Conservation (phyloP, 2,113 vertebrate genomes). For the Psettodes erumei region DNA sequence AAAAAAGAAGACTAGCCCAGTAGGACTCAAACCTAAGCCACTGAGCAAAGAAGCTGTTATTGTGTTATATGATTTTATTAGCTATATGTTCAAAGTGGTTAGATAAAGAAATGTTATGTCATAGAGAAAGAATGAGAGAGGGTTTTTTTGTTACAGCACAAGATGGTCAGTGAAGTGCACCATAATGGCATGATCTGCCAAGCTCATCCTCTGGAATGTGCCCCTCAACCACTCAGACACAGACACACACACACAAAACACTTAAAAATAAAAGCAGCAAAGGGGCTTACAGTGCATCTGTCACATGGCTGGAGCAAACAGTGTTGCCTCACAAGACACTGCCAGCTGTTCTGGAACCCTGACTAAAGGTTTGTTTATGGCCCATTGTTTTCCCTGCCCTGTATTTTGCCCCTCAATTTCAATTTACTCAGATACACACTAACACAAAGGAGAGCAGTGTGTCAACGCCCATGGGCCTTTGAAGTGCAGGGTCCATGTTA, state of each 20-base stretch:
- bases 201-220: constrained; percentile 44
- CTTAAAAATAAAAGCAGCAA: constrained; percentile 50
- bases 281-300: constrained; percentile 74
- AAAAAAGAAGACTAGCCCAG: constrained; percentile 23
- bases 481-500: constrained; percentile 66
- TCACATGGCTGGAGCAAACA: constrained; percentile 77
- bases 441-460: constrained; percentile 68
- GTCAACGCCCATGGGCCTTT: constrained; percentile 68
- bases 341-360: constrained; percentile 58
- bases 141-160: constrained; percentile 29
- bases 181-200: constrained; percentile 53
- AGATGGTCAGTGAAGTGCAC: constrained; percentile 42
- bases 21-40: constrained; percentile 42
- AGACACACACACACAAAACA: constrained; percentile 11
- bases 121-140: background rate
- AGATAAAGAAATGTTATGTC: background rate
- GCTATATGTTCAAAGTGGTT: constrained; percentile 17
- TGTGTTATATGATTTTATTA: constrained; percentile 55
- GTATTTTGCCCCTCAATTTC: constrained; percentile 65
- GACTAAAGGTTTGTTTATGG: constrained; percentile 66
- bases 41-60: constrained; percentile 49
- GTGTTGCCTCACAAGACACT: constrained; percentile 54
- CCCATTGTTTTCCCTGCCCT: constrained; percentile 59
- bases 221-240: constrained; percentile 31
- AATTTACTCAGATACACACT: constrained; percentile 69